Conservation (phyloP, 2,888 invertebrate species). For the Euphydryas editha region DNA sequence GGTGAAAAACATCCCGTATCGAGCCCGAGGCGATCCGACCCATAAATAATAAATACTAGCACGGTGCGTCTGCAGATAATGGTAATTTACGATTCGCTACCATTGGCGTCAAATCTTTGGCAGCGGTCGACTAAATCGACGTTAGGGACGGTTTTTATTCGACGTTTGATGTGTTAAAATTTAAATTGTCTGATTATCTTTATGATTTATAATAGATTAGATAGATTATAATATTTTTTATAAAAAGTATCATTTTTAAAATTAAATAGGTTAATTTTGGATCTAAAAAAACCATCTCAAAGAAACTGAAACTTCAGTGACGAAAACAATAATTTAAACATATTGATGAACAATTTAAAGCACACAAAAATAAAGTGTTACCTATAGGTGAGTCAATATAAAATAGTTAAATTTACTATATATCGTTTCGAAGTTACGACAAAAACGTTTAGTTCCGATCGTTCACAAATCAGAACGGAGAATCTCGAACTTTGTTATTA, state of each 20-base stretch:
- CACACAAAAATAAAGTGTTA: background rate
- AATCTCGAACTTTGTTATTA: constrained; percentile 11
- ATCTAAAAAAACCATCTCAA: too few relatives aligned
- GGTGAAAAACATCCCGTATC: constrained; percentile 68
- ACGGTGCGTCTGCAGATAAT: constrained; percentile 82
- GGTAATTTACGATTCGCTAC: constrained; percentile 80
- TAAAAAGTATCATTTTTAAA: too few relatives aligned
- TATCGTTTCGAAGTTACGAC: background rate
- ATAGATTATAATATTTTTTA: background rate
- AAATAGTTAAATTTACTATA: background rate
- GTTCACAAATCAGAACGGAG: constrained; percentile 5
- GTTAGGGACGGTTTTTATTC: constrained; percentile 52
- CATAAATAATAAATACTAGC: constrained; percentile 84
- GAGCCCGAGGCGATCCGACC: constrained; percentile 74
- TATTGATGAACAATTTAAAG: background rate
- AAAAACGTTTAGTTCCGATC: constrained; percentile 12
- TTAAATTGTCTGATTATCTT: constrained; percentile 7
- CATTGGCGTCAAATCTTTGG: constrained; percentile 78
- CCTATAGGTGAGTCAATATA: background rate
- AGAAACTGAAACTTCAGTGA: too few relatives aligned
- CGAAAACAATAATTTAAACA: background rate
- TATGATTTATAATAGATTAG: background rate
- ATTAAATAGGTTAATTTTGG: too few relatives aligned
- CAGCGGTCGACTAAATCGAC: constrained; percentile 68
- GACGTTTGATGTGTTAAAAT: constrained; percentile 15